These are phyloP conservation scores for Betta splendens DNA, from an alignment of 2,797 vertebrate genomes.

Conservation along the genomic window DNA sequence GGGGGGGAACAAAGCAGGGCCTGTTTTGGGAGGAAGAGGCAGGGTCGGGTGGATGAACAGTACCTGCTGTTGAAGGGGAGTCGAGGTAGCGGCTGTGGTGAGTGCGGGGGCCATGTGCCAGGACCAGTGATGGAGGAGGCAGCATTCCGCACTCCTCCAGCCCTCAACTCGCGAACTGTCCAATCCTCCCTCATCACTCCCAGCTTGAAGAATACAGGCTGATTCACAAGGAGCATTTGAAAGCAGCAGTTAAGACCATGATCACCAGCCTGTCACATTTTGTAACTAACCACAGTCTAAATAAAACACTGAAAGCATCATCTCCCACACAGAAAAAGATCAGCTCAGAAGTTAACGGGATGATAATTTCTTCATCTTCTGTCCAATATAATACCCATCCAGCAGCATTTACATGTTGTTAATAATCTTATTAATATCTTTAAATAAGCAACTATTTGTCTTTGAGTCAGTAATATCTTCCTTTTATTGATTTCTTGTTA, in stretches of 20 bases:
- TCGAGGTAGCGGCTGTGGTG: constrained; percentile 78
- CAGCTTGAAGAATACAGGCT: constrained; percentile 1
- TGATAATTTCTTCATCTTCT: constrained; percentile 27
- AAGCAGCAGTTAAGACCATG: constrained; percentile 33
- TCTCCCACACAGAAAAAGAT: constrained; percentile 48
- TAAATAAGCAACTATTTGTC: too few relatives aligned
- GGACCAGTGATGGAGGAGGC: constrained; percentile 71
- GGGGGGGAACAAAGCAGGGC: constrained; percentile 78
- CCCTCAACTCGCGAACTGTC: not conserved
- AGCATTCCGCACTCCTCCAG: constrained; percentile 18
- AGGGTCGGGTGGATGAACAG: constrained; percentile 75
- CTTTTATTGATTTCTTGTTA: too few relatives aligned
- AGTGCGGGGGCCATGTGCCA: constrained; percentile 71
- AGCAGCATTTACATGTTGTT: too few relatives aligned
- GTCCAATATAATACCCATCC: constrained; percentile 15
- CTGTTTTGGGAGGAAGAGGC: constrained; percentile 80
- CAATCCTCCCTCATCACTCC: not conserved
- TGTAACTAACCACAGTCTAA: constrained; percentile 42
- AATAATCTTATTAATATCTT: too few relatives aligned
- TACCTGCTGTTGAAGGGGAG: constrained; percentile 83
- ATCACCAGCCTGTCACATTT: constrained; percentile 34
- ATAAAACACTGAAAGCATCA: constrained; percentile 27
- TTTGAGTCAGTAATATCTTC: too few relatives aligned
- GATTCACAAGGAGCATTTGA: constrained; percentile 17
- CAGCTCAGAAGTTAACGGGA: constrained; percentile 36